Conservation (phyloP, 2,113 vertebrate genomes). For the Axis porcinus region DNA sequence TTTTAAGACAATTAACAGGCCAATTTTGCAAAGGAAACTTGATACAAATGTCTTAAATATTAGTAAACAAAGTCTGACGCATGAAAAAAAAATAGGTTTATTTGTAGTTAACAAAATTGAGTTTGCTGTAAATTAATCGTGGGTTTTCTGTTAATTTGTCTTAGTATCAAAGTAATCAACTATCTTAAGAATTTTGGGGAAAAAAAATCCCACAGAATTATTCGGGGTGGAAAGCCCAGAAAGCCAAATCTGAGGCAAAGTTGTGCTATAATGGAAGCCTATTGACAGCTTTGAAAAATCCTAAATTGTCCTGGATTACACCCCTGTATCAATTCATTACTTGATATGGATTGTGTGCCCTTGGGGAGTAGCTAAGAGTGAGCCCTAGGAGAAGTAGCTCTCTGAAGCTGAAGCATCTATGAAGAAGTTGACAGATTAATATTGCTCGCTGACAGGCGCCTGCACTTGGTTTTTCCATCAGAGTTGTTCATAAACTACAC, state of each 20-base stretch:
- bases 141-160: neutral
- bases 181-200: neutral
- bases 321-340: neutral
- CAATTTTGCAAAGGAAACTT: neutral
- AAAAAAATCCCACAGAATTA: neutral
- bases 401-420: neutral
- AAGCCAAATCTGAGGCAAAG: neutral
- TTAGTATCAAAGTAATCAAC: neutral
- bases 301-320: neutral
- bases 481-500: neutral
- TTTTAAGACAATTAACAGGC: neutral
- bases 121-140: neutral
- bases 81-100: neutral
- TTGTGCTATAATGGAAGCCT: neutral
- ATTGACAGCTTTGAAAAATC: neutral
- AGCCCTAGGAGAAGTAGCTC: neutral
- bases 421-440: neutral
- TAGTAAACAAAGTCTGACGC: neutral
- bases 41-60: neutral
- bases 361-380: neutral
- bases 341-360: neutral
- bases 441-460: neutral
- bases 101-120: neutral
- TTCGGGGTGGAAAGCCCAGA: neutral
- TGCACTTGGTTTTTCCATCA: neutral